Conservation (phyloP, 2,113 vertebrate species). For the Carettochelys insculpta region DNA sequence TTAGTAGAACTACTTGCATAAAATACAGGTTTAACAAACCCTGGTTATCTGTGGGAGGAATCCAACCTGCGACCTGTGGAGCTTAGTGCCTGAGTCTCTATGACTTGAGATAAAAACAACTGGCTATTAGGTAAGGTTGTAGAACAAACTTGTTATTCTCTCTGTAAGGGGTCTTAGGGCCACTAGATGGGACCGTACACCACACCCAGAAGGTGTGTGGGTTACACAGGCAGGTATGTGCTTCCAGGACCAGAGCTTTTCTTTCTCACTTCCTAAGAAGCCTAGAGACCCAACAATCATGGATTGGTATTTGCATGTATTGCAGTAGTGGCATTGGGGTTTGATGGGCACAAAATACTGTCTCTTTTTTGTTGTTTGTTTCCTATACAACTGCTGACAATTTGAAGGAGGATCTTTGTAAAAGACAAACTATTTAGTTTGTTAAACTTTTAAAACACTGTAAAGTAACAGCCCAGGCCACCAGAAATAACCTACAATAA, state of each 20-base stretch:
- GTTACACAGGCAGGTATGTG: no score
- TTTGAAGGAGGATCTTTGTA: conserved; percentile 32
- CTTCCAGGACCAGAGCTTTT: neutral
- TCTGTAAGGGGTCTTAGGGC: no score
- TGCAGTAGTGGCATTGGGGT: neutral
- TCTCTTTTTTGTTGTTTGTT: conserved; percentile 26
- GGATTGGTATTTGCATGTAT: neutral
- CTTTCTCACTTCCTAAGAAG: neutral
- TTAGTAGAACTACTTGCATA: neutral
- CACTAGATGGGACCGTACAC: no score
- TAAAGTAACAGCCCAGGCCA: neutral
- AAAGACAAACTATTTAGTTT: conserved; percentile 46
- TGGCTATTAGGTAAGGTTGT: no score
- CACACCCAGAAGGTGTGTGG: no score
- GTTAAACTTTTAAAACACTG: neutral
- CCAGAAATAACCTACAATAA: conserved; percentile 42
- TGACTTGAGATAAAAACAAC: no score
- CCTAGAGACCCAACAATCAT: neutral
- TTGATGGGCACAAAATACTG: neutral
- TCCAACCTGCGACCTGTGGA: no score
- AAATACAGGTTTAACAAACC: no score
- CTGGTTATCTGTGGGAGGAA: no score
- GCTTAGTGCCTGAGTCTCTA: no score
- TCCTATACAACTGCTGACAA: conserved; percentile 41
- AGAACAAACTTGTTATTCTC: no score